Evolutionary conservation across 2,113 vertebrate species (phyloP), one percentile per base, ranked within the genome.

Genomic region (Cyprinodon brontotheroides): DNA sequence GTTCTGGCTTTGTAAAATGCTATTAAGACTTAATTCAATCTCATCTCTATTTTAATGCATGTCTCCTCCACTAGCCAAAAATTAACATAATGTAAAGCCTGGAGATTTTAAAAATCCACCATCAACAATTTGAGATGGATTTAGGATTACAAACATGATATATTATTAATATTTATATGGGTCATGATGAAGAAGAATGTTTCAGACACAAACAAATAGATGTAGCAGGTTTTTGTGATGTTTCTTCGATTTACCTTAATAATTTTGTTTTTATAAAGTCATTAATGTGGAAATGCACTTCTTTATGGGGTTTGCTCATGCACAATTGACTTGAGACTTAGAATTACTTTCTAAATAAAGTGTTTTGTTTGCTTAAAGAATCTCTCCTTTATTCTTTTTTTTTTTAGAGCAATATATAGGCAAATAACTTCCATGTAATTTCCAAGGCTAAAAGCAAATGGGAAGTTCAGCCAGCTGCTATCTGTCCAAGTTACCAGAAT

Each of bases 1-100:
- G 68, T 77, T 76, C 70, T 63, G 63, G 63, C 59, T 65, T 68
- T 70, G 40, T 78, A 80, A 76, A 36, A 82, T 84, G 79, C 77
- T 85, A 72, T 88, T 84, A 87, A 73, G 83, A 70, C 72, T 77
- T 82, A 82, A 85, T 74, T 65, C 72, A 79, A 76, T 70, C 57
- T 70, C 22, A 61, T 80, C 75, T 60, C 48, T 62, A 22, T 38
- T 78, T 79, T 80, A 79, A 78, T 77, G 70, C 65, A 65, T 10
- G 66, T 63, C 69, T 50, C 65, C 67, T 80, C 70, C 63, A 76
- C 79, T 20, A 47, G 75, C 39, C 11, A 59, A 65, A 29, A 45
- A 65, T 80, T 84, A 81, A 72, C 65, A 72, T 48, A 75, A 66
- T 57, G 50, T 77, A 74, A 78, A 68, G 79, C 63, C 77, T 38